A percentile compares a stretch with the other conserved stretches of the same genome.
These are phyloP conservation scores for Dascillus cervinus DNA, from an alignment of 2,888 invertebrate genomes.

Conservation along the genomic window DNA sequence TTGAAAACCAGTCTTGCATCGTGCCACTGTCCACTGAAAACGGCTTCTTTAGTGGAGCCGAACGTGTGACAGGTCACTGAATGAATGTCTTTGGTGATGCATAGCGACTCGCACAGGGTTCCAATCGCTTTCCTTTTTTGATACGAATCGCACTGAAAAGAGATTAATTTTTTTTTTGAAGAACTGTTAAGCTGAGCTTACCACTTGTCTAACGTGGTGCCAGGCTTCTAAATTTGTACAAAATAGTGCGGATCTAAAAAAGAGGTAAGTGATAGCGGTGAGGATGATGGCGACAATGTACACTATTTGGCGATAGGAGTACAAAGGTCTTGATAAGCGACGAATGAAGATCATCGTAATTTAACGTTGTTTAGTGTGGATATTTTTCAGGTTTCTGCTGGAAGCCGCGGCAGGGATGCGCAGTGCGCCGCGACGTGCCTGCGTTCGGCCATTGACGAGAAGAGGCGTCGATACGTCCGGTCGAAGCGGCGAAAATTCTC, in stretches of 20 bases:
- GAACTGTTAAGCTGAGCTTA: too few relatives aligned
- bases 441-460: too few relatives aligned
- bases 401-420: background rate
- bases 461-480: too few relatives aligned
- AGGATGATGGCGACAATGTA: too few relatives aligned
- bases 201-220: slow-evolving; percentile 49
- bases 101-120: slow-evolving; percentile 56
- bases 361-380: background rate
- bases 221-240: slow-evolving; percentile 53
- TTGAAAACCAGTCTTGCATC: slow-evolving; percentile 53
- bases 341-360: slow-evolving; percentile 16
- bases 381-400: background rate
- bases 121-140: slow-evolving; percentile 50
- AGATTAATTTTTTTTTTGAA: too few relatives aligned
- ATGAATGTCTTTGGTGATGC: slow-evolving; percentile 47
- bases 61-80: slow-evolving; percentile 55
- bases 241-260: slow-evolving; percentile 51
- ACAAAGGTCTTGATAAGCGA: slow-evolving; percentile 34
- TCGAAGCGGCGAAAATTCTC: slow-evolving; percentile 1
- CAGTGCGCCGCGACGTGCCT: slow-evolving; percentile 10
- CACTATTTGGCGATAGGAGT: slow-evolving; percentile 31
- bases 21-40: slow-evolving; percentile 53
- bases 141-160: slow-evolving; percentile 53
- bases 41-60: slow-evolving; percentile 53
- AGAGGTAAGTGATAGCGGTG: too few relatives aligned